Evolutionary conservation across 1,140 invertebrate genomes (phyloP).

Genomic region (Elymnias hypermnestra): DNA sequence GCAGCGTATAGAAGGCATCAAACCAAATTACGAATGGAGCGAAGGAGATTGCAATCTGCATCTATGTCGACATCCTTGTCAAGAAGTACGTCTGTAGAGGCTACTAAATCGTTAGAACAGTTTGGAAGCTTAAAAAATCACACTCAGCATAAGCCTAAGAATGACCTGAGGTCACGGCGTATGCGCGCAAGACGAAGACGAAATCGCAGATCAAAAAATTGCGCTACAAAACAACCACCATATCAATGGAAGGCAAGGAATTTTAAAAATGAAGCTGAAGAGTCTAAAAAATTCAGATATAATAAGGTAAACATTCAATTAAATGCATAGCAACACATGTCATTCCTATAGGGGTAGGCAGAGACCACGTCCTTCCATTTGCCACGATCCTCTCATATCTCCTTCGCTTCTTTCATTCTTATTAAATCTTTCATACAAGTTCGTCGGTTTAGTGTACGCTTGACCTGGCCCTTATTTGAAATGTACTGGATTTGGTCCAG

Average conservation of each 20-base stretch:
- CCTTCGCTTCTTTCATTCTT: too few relatives aligned
- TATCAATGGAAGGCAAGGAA: slow-evolving; percentile 74
- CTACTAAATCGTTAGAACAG: slow-evolving; percentile 40
- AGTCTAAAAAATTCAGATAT: slow-evolving; percentile 26
- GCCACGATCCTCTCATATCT: too few relatives aligned
- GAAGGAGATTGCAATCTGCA: slow-evolving; percentile 35
- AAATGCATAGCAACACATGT: too few relatives aligned
- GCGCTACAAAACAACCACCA: slow-evolving; percentile 82
- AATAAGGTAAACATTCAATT: slow-evolving; percentile 27
- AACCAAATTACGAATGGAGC: slow-evolving; percentile 42
- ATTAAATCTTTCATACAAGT: too few relatives aligned
- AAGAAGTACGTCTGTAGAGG: slow-evolving; percentile 41
- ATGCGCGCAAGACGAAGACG: slow-evolving; percentile 64
- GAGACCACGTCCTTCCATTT: too few relatives aligned
- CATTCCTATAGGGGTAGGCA: too few relatives aligned
- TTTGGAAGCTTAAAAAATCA: slow-evolving; percentile 28
- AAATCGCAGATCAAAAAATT: slow-evolving; percentile 79
- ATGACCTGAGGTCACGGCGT: slow-evolving; percentile 44
- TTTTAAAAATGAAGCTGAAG: slow-evolving; percentile 24
- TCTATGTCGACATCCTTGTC: slow-evolving; percentile 28
- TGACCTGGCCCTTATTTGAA: too few relatives aligned
- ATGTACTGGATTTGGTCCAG: too few relatives aligned
- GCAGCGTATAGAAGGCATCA: slow-evolving; percentile 54
- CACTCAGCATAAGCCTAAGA: slow-evolving; percentile 34
- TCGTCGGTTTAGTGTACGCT: too few relatives aligned